Percentiles rank a stretch among this genome's conserved stretches.
These are phyloP conservation scores for Xiphias gladius DNA, from an alignment of 2,113 vertebrate genomes.

Conservation along the genomic window DNA sequence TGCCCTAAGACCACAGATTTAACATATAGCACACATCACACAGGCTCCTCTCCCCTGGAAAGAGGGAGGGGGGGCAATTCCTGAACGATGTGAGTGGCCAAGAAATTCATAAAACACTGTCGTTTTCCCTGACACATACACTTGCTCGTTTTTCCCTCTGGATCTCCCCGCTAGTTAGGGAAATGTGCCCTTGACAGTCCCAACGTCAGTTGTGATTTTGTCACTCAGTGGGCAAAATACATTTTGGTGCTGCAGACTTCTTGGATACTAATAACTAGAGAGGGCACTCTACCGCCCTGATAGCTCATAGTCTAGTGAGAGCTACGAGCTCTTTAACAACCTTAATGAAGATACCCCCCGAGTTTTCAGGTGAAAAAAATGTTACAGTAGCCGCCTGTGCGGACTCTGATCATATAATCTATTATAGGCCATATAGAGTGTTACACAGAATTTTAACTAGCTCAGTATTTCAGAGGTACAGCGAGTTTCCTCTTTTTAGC, in stretches of 20 bases:
- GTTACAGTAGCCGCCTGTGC: background rate
- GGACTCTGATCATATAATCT: conserved; percentile 32
- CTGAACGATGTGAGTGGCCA: conserved; percentile 73
- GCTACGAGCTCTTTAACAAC: conserved; percentile 44
- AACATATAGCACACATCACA: conserved; percentile 72
- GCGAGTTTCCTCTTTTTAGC: conserved; percentile 35
- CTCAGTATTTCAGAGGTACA: conserved; percentile 45
- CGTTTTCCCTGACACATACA: conserved; percentile 67
- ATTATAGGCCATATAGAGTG: conserved; percentile 1
- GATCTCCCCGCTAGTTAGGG: conserved; percentile 72
- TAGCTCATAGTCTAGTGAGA: conserved; percentile 48
- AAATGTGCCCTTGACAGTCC: conserved; percentile 78
- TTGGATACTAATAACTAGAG: conserved; percentile 65
- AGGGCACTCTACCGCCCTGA: conserved; percentile 46
- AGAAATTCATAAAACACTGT: conserved; percentile 78
- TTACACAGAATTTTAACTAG: conserved; percentile 34
- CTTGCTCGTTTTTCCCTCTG: conserved; percentile 65
- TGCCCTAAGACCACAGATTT: conserved; percentile 68
- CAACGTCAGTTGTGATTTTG: conserved; percentile 81
- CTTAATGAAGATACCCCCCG: conserved; percentile 24
- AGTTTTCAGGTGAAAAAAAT: conserved; percentile 8
- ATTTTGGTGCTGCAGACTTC: conserved; percentile 50
- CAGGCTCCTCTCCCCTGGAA: conserved; percentile 33
- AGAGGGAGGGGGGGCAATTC: conserved; percentile 25
- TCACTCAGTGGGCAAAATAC: conserved; percentile 75